phyloP scores from a whole-genome alignment of 2,797 vertebrate species.

The Channa striata region DNA sequence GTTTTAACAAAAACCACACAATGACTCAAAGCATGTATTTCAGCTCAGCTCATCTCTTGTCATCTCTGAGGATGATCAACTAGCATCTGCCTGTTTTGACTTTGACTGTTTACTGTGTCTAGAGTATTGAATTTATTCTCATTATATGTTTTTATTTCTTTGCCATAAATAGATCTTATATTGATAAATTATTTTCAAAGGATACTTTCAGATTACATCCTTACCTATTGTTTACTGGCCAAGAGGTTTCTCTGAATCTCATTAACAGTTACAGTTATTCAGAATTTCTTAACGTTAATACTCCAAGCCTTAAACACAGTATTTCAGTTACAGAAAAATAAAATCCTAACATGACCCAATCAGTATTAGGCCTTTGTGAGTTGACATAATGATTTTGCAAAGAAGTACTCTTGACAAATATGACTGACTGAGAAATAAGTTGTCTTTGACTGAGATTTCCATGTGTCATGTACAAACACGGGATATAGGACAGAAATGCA shows the following conservation, averaged over 20 bases:
- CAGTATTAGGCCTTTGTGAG: background rate
- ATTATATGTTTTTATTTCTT: background rate
- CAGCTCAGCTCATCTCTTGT: conserved; percentile 58
- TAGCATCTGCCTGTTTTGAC: conserved; percentile 24
- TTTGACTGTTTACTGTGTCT: conserved; percentile 31
- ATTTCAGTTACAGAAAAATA: background rate
- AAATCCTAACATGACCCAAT: background rate
- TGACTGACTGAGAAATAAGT: too few relatives aligned
- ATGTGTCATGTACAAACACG: background rate
- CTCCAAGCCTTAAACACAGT: background rate
- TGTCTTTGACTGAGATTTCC: conserved; percentile 55
- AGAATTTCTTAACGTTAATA: conserved; percentile 1
- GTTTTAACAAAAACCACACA: conserved; percentile 60
- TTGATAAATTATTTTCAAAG: background rate
- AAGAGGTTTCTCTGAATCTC: background rate
- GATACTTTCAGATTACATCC: background rate
- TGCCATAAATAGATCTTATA: background rate
- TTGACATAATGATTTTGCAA: conserved; percentile 8
- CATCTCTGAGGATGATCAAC: conserved; percentile 46
- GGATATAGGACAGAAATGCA: background rate
- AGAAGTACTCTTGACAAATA: too few relatives aligned
- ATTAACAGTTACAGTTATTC: conserved; percentile 1
- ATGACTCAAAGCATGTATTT: conserved; percentile 61
- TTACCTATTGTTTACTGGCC: too few relatives aligned
- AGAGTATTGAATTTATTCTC: conserved; percentile 4